Evolutionary conservation across 2,797 vertebrate species (phyloP), one percentile per base, ranked within the genome.

Genomic region (Lagocephalus sceleratus): DNA sequence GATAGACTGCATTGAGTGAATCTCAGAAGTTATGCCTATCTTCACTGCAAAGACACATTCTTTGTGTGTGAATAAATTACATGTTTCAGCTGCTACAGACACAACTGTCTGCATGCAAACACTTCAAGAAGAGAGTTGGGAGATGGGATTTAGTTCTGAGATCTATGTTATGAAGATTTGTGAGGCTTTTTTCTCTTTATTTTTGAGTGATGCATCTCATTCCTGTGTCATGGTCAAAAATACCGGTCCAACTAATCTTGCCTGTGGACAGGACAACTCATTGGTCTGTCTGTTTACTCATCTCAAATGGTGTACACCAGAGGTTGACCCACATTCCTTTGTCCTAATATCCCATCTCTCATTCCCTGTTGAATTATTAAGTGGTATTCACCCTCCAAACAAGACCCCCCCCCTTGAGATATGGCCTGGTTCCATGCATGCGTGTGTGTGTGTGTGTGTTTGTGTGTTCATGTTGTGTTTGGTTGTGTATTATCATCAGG

Each of bases 401-500:
- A 58, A 70, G 75, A 75, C 79, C 78, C 73, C 83, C 66, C 54
- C 23, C 20, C 42, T 52, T 5, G 19, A 73, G 60, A 71, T 65
- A 47, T 74, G 65, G 22, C 74, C 79, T 63, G 48, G 48, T 75
- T 82, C 54, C 38, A 32, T 50, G 51, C 59, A 23, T 67, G 40
- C 63, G 54, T 54, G 35, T 56, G 22, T 66, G 43, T 56, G 42
- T 51, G 38, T 68, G 19, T 57, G 17, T 55, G 23, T 57, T 22
- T 70, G 25, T 71, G 17, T 63, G 49, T 56, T 67, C 23, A 15
- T 69, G 42, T 75, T 11, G 1, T 63, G 3, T 47, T n/a, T n/a
- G n/a, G n/a, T n/a, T n/a, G 14, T 23, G 12, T 23, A 10, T 6
- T 17, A 66, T 58, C 49, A 73, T 52, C 69, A 98, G 97, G 95